Evolutionary conservation across 2,888 invertebrate species (phyloP), one percentile per base, ranked within the genome.

Genomic region (Microdon myrmicae): DNA sequence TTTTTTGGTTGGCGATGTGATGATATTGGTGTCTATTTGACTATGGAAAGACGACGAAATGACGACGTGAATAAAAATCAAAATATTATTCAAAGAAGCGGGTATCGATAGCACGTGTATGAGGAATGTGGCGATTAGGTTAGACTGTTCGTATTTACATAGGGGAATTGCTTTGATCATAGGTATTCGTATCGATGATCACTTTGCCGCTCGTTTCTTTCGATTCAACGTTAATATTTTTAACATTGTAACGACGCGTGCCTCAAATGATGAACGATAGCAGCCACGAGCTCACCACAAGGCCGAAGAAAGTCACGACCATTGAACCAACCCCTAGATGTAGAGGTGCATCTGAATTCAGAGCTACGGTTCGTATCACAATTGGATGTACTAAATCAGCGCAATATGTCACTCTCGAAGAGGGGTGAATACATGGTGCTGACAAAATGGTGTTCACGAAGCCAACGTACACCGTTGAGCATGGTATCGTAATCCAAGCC

Each of bases 391-490:
- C 85, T 64, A 93, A 82, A 78, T 92, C 93, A 0, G 92, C 90
- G 77, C 92, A 93, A 79, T 93, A 93, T 31, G 92, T 93, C 9
- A 92, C 90, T 68, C 92, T 83, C 44, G 92, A 92, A 80, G 92
- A 89, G 51, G 92, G 92, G 80, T 92, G 92, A 48, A 92, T 81
- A 58, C 88, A 83, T 5, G 90, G 87, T 17, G 90, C 86, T 2
- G 92, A 88, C 8, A 93, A 82, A 71, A 92, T 80, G 22, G 83
- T 83, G 39, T 88, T 88, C 28, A 91, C 84, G 78, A 87, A 84
- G 85, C 92, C 92, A 79, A 92, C 92, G 73, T 92, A 85, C 37
- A 92, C 93, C 2, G 90, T 90, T 16, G 90, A 89, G 75, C 92
- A 93, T 4, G 92, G 92, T 38, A 92, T 81, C 48, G 92, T 90